Evolutionary conservation across 2,113 vertebrate genomes (phyloP).

Genomic region (Caloenas nicobarica): DNA sequence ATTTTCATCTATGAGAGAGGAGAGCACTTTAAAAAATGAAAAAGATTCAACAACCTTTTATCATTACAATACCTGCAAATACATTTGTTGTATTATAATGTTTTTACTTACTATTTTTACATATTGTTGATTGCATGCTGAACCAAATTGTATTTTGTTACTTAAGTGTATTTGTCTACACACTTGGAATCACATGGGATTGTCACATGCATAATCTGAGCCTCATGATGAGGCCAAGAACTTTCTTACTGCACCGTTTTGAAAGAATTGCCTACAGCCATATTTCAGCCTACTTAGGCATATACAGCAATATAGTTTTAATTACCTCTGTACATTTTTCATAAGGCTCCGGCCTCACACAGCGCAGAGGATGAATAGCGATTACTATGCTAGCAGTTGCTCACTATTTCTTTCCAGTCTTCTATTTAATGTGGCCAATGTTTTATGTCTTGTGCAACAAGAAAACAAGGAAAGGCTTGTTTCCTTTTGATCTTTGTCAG

Average conservation of each 20-base stretch:
- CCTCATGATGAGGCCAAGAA: not conserved
- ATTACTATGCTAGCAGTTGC: not conserved
- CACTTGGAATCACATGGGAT: not conserved
- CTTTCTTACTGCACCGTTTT: not conserved
- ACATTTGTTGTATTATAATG: not conserved
- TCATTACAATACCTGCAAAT: not conserved
- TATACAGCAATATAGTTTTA: not conserved
- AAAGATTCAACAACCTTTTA: not conserved
- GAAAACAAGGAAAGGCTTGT: not conserved
- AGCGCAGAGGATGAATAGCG: not conserved
- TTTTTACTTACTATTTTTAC: not conserved
- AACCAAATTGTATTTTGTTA: not conserved
- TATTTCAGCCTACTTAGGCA: not conserved
- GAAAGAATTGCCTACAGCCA: not conserved
- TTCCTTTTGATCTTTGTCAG: not conserved
- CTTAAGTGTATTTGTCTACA: not conserved
- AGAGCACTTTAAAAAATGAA: not conserved
- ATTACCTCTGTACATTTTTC: not conserved
- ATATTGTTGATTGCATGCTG: not conserved
- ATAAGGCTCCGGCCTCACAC: not conserved
- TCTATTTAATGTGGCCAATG: not conserved
- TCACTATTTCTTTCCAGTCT: not conserved
- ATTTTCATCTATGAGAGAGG: not conserved
- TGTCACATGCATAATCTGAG: not conserved
- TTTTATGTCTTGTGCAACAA: not conserved